phyloP scores from a whole-genome alignment of 1,140 invertebrate genomes.

The Drosophila sulfurigaster region DNA sequence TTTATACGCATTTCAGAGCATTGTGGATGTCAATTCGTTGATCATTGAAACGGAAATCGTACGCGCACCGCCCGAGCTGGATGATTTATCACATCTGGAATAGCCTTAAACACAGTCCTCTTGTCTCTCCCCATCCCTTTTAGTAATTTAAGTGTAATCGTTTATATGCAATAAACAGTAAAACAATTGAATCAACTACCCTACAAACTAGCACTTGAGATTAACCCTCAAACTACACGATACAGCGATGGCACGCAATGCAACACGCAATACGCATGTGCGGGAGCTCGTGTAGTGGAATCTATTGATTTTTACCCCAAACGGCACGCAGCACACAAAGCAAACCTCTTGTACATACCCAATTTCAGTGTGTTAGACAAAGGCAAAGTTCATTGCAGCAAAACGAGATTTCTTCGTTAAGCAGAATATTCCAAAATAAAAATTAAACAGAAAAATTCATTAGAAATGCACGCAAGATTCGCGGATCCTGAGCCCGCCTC shows the following conservation, averaged over 20 bases:
- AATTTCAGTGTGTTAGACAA: slow-evolving; percentile 52
- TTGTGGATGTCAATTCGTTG: slow-evolving; percentile 74
- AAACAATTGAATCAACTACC: slow-evolving; percentile 37
- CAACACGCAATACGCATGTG: slow-evolving; percentile 70
- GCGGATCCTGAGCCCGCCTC: slow-evolving; percentile 74
- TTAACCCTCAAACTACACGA: neutral
- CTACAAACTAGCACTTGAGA: slow-evolving; percentile 8
- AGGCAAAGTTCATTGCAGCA: slow-evolving; percentile 33
- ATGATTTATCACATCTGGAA: slow-evolving; percentile 82
- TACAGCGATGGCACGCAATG: no score
- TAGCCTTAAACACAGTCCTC: slow-evolving; percentile 41
- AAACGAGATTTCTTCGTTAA: slow-evolving; percentile 1
- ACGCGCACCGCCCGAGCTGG: slow-evolving; percentile 72
- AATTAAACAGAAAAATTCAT: slow-evolving; percentile 24
- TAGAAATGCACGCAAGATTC: slow-evolving; percentile 81
- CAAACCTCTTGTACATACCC: slow-evolving; percentile 71
- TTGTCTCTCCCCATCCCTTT: slow-evolving; percentile 1
- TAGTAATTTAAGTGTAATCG: slow-evolving; percentile 35
- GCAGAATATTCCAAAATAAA: slow-evolving; percentile 12
- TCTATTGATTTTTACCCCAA: slow-evolving; percentile 70
- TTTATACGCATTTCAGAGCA: slow-evolving; percentile 73
- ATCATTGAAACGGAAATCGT: slow-evolving; percentile 83
- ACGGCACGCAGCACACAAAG: slow-evolving; percentile 44
- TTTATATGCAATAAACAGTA: slow-evolving; percentile 56
- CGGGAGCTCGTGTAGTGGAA: slow-evolving; percentile 36